A percentile compares a stretch with the other conserved stretches of the same genome.
phyloP scores from a whole-genome alignment of 2,888 invertebrate species.

The Dioctria rufipes region DNA sequence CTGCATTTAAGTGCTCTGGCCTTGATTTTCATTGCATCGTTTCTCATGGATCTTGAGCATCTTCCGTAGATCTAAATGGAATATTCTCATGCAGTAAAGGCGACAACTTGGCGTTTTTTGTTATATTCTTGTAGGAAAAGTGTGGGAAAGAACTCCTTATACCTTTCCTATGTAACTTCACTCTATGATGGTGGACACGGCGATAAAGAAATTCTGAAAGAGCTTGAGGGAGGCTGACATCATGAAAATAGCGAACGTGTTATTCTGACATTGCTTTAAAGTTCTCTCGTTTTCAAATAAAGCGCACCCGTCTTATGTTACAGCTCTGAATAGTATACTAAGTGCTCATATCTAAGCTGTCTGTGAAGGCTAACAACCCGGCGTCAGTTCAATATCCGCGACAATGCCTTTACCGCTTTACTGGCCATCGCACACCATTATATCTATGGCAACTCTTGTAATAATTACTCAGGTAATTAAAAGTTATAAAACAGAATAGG shows the following conservation, averaged over 20 bases:
- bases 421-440: not conserved
- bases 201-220: not conserved
- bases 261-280: not conserved
- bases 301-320: constrained; percentile 25
- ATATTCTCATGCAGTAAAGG: constrained; percentile 15
- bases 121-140: not conserved
- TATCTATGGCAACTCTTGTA: not conserved
- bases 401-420: constrained; percentile 26
- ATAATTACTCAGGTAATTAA: constrained; percentile 35
- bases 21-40: constrained; percentile 36
- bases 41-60: not conserved
- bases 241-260: not conserved
- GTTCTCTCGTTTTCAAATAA: constrained; percentile 12
- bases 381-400: constrained; percentile 42
- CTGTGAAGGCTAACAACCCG: constrained; percentile 26
- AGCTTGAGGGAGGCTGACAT: not conserved
- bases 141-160: not conserved
- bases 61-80: not conserved
- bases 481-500: constrained; percentile 5
- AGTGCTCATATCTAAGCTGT: not conserved
- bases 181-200: not conserved
- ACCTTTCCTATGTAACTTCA: not conserved
- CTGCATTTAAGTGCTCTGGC: constrained; percentile 3
- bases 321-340: not conserved
- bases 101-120: constrained; percentile 5